Evolutionary conservation across 1,140 invertebrate species (phyloP).

Genomic region (Diuraphis noxia): DNA sequence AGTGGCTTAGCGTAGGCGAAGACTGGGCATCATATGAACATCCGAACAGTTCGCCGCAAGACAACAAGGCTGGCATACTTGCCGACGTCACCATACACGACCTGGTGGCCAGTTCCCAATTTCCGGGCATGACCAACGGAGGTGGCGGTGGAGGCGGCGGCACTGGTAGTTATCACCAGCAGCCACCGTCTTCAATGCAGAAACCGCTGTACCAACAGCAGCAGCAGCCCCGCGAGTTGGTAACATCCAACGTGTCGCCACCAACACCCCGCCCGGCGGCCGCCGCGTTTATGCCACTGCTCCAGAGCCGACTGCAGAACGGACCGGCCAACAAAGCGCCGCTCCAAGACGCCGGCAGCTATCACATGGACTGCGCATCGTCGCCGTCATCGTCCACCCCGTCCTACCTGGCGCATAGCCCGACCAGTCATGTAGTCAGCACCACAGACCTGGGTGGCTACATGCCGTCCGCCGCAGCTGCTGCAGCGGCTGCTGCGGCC

Average conservation of each 20-base stretch:
- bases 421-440: slow-evolving; percentile 63
- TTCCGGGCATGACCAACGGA: slow-evolving; percentile 47
- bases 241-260: slow-evolving; percentile 39
- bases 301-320: slow-evolving; percentile 64
- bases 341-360: slow-evolving; percentile 54
- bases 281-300: slow-evolving; percentile 68
- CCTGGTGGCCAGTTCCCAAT: slow-evolving; percentile 60
- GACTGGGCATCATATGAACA: slow-evolving; percentile 62
- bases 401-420: slow-evolving; percentile 63
- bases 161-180: background rate
- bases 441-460: slow-evolving; percentile 60
- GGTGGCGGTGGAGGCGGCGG: background rate
- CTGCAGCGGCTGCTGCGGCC: slow-evolving; percentile 60
- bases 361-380: slow-evolving; percentile 57
- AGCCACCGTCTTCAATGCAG: slow-evolving; percentile 17
- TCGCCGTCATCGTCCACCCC: slow-evolving; percentile 63
- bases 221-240: slow-evolving; percentile 24
- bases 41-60: slow-evolving; percentile 68
- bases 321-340: slow-evolving; percentile 58
- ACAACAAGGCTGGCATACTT: slow-evolving; percentile 85
- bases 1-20: slow-evolving; percentile 42
- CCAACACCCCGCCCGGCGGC: slow-evolving; percentile 8
- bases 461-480: slow-evolving; percentile 59
- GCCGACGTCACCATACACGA: slow-evolving; percentile 80
- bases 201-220: slow-evolving; percentile 60